A percentile compares a stretch with the other conserved stretches of the same genome.
These are phyloP conservation scores for Pagetopsis macropterus DNA, from an alignment of 2,797 vertebrate species.

Conservation along the genomic window DNA sequence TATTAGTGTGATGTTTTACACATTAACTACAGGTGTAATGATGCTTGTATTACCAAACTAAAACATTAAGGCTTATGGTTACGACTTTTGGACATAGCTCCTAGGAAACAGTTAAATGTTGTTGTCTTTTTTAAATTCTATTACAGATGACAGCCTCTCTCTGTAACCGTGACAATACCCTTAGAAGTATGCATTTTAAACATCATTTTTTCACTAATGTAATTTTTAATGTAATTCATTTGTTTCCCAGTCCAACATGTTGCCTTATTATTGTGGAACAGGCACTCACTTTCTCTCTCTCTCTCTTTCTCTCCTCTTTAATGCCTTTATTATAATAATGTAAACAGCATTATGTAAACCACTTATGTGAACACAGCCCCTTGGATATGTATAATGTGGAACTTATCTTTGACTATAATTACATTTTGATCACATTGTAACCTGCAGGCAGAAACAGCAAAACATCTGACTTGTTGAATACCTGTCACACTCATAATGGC, in stretches of 20 bases:
- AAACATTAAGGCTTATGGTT: background rate
- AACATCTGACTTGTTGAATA: background rate
- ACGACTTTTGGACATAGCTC: background rate
- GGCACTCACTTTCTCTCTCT: background rate
- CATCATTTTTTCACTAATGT: background rate
- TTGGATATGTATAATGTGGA: constrained; percentile 41
- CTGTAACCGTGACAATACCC: no score
- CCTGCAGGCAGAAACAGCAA: constrained; percentile 28
- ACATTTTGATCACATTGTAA: constrained; percentile 34
- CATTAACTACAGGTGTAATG: background rate
- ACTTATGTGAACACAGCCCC: constrained; percentile 47
- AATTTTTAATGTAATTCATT: constrained; percentile 28
- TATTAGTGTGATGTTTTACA: no score
- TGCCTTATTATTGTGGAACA: constrained; percentile 13
- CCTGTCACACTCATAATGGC: constrained; percentile 9
- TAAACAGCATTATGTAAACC: constrained; percentile 58
- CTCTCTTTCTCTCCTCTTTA: constrained; percentile 6
- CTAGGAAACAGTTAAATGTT: no score
- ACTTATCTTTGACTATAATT: constrained; percentile 41
- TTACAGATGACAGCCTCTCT: no score
- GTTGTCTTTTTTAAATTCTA: no score
- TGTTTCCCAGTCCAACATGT: constrained; percentile 15
- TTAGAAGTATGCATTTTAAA: constrained; percentile 1
- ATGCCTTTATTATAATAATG: constrained; percentile 51
- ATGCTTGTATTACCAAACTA: background rate